phyloP scores from a whole-genome alignment of 2,113 vertebrate species.

The Mystacornis crossleyi region DNA sequence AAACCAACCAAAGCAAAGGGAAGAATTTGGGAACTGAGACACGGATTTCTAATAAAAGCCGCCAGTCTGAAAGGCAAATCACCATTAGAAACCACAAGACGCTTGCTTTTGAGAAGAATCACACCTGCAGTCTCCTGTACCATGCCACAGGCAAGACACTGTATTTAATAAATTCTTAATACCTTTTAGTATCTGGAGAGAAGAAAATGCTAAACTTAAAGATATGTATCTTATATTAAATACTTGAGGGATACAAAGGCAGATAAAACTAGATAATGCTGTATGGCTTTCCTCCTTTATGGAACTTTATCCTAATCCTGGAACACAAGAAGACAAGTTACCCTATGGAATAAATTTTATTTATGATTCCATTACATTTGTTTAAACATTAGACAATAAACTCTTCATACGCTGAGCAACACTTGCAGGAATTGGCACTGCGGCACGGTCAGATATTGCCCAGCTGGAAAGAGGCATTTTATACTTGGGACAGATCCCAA shows the following conservation, averaged over 20 bases:
- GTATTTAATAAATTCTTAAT: background rate
- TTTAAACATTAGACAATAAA: conserved; percentile 18
- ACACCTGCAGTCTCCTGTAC: background rate
- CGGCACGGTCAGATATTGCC: background rate
- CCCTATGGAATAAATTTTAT: background rate
- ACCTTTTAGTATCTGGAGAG: background rate
- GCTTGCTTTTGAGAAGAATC: background rate
- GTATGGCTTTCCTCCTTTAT: background rate
- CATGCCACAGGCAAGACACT: background rate
- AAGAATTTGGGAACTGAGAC: background rate
- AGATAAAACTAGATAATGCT: background rate
- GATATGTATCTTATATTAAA: background rate
- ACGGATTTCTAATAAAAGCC: background rate
- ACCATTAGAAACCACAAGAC: background rate
- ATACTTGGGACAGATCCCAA: conserved; percentile 40
- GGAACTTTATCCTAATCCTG: background rate
- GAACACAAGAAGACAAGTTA: background rate
- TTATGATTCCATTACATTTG: conserved; percentile 3
- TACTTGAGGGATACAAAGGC: background rate
- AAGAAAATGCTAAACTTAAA: background rate
- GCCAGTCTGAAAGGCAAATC: background rate
- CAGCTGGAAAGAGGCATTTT: conserved; percentile 18
- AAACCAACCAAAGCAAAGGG: background rate
- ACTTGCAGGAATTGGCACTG: background rate
- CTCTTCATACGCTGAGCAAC: background rate